A percentile compares a stretch with the other conserved stretches of the same genome.
phyloP scores from a whole-genome alignment of 1,140 invertebrate genomes.

The Bombus haemorrhoidalis region DNA sequence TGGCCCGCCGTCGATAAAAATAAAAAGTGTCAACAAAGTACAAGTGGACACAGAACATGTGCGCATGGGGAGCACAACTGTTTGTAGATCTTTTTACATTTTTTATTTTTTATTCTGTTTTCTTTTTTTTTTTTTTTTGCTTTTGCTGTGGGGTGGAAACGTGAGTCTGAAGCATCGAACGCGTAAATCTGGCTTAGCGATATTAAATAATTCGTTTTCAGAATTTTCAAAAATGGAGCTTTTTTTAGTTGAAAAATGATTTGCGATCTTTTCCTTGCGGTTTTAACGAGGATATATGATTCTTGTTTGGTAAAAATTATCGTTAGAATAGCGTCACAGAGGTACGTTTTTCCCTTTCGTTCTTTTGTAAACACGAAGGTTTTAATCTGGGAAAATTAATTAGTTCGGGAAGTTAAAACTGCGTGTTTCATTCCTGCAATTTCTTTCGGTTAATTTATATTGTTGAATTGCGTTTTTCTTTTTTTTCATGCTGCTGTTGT shows the following conservation, averaged over 20 bases:
- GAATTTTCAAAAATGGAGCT: not conserved
- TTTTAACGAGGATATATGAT: not conserved
- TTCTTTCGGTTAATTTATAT: no score
- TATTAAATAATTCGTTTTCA: not conserved
- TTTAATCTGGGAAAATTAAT: no score
- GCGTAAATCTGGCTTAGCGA: constrained; percentile 8
- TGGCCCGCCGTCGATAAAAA: constrained; percentile 30
- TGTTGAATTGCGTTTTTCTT: no score
- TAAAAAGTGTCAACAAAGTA: constrained; percentile 44
- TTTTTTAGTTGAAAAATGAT: not conserved
- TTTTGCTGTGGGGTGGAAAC: not conserved
- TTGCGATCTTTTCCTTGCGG: not conserved
- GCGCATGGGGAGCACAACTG: no score
- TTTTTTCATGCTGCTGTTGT: no score
- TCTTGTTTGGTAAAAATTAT: not conserved
- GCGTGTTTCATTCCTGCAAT: no score
- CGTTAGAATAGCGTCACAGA: no score
- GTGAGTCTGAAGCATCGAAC: not conserved
- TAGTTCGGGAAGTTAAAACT: no score
- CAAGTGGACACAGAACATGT: not conserved
- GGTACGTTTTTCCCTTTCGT: no score
- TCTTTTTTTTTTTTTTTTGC: not conserved
- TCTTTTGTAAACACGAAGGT: no score
- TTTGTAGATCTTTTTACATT: not conserved
- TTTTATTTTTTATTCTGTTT: not conserved